phyloP scores from a whole-genome alignment of 2,888 invertebrate genomes.

The Watsonalla binaria region DNA sequence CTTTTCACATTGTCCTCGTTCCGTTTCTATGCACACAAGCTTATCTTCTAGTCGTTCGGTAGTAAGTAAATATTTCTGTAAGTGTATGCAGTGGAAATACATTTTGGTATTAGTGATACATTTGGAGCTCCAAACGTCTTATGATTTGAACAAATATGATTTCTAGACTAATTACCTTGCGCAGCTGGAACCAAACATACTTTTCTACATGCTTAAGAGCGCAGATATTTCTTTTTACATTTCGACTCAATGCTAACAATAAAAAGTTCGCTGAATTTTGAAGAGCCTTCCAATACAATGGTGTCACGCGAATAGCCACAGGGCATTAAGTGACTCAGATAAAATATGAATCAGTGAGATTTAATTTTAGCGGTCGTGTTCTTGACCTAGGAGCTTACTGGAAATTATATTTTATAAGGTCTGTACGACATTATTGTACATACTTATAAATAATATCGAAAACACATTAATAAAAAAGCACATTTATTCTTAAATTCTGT shows the following conservation, averaged over 20 bases:
- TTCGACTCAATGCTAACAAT: neutral
- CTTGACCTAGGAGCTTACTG: neutral
- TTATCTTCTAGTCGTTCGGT: neutral
- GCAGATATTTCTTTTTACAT: neutral
- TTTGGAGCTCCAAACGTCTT: neutral
- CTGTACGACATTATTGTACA: neutral
- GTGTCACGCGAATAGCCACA: slow-evolving; percentile 2
- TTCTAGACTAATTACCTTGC: too few species aligned
- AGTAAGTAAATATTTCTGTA: neutral
- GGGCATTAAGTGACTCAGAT: slow-evolving; percentile 16
- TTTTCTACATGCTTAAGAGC: neutral
- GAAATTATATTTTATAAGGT: neutral
- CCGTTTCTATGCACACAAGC: neutral
- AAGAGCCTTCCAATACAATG: slow-evolving; percentile 13
- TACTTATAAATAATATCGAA: too few species aligned
- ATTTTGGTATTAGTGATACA: neutral
- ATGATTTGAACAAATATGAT: too few species aligned
- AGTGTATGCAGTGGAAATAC: neutral
- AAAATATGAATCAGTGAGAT: slow-evolving; percentile 15
- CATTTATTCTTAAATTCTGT: too few species aligned
- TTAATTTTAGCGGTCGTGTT: slow-evolving; percentile 1
- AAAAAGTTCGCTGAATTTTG: slow-evolving; percentile 7
- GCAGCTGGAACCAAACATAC: too few species aligned
- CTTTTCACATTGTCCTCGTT: neutral
- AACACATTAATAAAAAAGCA: too few species aligned